phyloP scores from a whole-genome alignment of 2,888 invertebrate genomes.

The Drosophila lacicola region DNA sequence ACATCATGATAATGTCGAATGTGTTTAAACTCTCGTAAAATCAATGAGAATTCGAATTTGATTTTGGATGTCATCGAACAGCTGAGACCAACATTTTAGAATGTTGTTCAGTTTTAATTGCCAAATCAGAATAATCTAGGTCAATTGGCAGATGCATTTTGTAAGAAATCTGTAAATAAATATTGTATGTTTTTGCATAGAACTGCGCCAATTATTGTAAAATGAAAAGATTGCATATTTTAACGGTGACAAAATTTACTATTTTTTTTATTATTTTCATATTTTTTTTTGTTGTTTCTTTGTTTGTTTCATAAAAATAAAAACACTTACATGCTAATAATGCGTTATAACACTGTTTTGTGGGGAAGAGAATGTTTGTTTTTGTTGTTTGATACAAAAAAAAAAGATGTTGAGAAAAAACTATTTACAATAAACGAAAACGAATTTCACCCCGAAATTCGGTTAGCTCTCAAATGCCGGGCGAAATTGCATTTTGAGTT shows the following conservation, averaged over 20 bases:
- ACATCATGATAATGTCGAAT: slow-evolving; percentile 2
- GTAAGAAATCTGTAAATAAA: not conserved
- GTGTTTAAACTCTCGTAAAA: slow-evolving; percentile 20
- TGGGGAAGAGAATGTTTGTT: slow-evolving; percentile 38
- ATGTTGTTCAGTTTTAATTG: slow-evolving; percentile 27
- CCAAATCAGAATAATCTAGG: slow-evolving; percentile 1
- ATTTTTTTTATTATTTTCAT: slow-evolving; percentile 85
- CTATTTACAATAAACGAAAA: slow-evolving; percentile 80
- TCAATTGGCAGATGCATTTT: slow-evolving; percentile 1
- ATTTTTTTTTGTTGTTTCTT: slow-evolving; percentile 84
- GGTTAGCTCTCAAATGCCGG: slow-evolving; percentile 32
- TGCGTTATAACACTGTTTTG: slow-evolving; percentile 80
- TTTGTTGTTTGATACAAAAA: slow-evolving; percentile 37
- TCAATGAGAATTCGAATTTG: slow-evolving; percentile 45
- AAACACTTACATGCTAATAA: slow-evolving; percentile 83
- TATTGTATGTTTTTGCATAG: too few relatives aligned
- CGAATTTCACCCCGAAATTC: slow-evolving; percentile 51
- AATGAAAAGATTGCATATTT: slow-evolving; percentile 34
- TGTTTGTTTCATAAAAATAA: slow-evolving; percentile 85
- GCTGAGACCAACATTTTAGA: slow-evolving; percentile 20
- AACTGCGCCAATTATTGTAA: not conserved
- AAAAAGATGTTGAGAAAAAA: slow-evolving; percentile 68
- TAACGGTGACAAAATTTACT: slow-evolving; percentile 85
- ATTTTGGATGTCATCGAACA: slow-evolving; percentile 18
- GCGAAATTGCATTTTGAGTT: slow-evolving; percentile 51